Percentiles rank a stretch among this genome's conserved stretches.
phyloP scores from a whole-genome alignment of 2,888 invertebrate species.

The Morpho deidamia region DNA sequence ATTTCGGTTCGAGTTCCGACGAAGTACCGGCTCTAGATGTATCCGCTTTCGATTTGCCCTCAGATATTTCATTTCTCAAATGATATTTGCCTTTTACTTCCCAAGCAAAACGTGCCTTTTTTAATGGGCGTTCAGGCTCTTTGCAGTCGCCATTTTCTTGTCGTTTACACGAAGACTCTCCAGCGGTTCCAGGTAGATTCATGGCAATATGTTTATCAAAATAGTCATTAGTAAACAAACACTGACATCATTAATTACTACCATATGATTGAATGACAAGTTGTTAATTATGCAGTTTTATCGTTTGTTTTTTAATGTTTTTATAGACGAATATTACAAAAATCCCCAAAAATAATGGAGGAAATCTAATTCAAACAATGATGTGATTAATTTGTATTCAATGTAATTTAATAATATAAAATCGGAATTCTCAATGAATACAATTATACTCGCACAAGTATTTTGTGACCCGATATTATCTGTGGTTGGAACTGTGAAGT shows the following conservation, averaged over 20 bases:
- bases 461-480: too few relatives aligned
- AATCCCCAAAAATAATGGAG: background rate
- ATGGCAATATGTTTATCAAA: constrained; percentile 37
- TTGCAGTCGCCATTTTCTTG: constrained; percentile 73
- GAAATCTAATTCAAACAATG: too few relatives aligned
- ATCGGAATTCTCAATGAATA: too few relatives aligned
- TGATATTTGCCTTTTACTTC: constrained; percentile 83
- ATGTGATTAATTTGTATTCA: too few relatives aligned
- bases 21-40: constrained; percentile 33
- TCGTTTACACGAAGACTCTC: constrained; percentile 70
- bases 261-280: constrained; percentile 72
- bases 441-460: too few relatives aligned
- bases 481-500: too few relatives aligned
- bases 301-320: constrained; percentile 23
- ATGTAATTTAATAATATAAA: too few relatives aligned
- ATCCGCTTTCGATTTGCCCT: constrained; percentile 31
- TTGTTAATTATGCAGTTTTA: constrained; percentile 39
- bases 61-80: constrained; percentile 63
- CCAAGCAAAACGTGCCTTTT: constrained; percentile 83
- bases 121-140: constrained; percentile 79
- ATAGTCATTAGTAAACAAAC: constrained; percentile 71
- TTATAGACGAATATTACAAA: background rate
- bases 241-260: constrained; percentile 71
- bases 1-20: constrained; percentile 37
- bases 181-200: constrained; percentile 55